A percentile compares a stretch with the other conserved stretches of the same genome.
These are phyloP conservation scores for Lapara coniferarum DNA, from an alignment of 2,888 invertebrate genomes.

Conservation along the genomic window DNA sequence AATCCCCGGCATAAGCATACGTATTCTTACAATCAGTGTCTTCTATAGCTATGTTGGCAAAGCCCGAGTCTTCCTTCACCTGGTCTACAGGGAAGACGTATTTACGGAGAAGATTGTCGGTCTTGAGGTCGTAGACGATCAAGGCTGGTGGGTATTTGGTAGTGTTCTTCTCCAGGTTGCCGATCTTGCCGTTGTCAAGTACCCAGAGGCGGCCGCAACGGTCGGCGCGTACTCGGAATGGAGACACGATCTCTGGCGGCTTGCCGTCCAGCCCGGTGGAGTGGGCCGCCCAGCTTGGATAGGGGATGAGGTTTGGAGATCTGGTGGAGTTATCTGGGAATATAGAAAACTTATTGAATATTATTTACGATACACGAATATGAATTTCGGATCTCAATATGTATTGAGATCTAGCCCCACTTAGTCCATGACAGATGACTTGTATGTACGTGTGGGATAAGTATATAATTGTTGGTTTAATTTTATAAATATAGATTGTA, in stretches of 20 bases:
- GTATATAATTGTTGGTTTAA: too few species aligned
- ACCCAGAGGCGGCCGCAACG: constrained; percentile 91
- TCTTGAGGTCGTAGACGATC: constrained; percentile 88
- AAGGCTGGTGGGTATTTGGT: constrained; percentile 85
- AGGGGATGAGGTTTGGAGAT: constrained; percentile 89
- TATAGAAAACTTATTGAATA: constrained; percentile 28
- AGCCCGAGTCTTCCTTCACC: constrained; percentile 86
- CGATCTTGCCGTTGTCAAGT: constrained; percentile 88
- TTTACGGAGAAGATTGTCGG: constrained; percentile 87
- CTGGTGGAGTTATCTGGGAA: constrained; percentile 85
- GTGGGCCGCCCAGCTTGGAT: constrained; percentile 91
- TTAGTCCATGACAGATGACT: too few species aligned
- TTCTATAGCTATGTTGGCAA: constrained; percentile 91
- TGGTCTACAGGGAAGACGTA: constrained; percentile 86
- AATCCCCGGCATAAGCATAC: constrained; percentile 88
- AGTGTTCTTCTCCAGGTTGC: constrained; percentile 78
- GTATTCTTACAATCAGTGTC: constrained; percentile 88
- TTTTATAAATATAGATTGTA: too few species aligned
- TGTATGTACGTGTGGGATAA: too few species aligned
- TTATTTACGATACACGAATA: background rate
- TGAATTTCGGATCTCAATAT: too few species aligned
- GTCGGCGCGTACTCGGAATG: constrained; percentile 89
- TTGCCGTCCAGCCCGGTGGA: constrained; percentile 76
- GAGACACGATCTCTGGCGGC: constrained; percentile 88
- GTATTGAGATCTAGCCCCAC: too few species aligned